Base-by-base conservation (phyloP, 2,888 invertebrate species). In the Scaptomyza polygonia region DNA sequence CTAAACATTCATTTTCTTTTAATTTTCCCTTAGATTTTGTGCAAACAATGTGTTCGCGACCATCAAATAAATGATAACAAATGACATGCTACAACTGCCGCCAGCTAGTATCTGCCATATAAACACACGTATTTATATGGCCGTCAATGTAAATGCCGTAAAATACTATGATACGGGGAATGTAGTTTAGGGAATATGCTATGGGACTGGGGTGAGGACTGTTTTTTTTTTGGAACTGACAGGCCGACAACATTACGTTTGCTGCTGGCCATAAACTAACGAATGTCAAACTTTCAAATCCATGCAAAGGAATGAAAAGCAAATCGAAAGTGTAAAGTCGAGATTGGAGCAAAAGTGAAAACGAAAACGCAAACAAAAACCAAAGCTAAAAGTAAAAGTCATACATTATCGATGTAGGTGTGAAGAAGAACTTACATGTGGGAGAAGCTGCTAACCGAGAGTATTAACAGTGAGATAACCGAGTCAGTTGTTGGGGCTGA, bases 211-310 rank as follows among this genome's bases (percentile, higher is more conserved):
- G 12, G 3, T 25, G 40, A 47, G 16, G 11, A 5, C 11, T 18
- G 27, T 53, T 52, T 48, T 49, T 52, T 48, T 49, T 48, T 36
- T 44, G 63, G 36, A 52, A 49, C 16, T 61, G 65, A 55, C 58
- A 63, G 25, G 51, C 52, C 45, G 57, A 44, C 59, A 81, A 73
- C 64, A 59, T 67, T 57, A 44, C 57, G 36, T 58, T 34, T 67
- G 59, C 79, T 72, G 34, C 43, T 54, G 72, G 83, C 67, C 63
- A 67, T 81, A 79, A 85, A 71, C 75, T 75, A 74, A 58, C 71
- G 49, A 43, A 67, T 61, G 64, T 67, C 62, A 68, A 82, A 82
- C 77, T 80, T 85, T 61, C 40, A 63, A 57, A 69, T 80, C 65
- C 64, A 59, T 36, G 51, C 52, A 47, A 59, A 39, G 18, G 49